Base-by-base conservation (phyloP, 2,113 vertebrate species). In the Paraplagusia blochii region DNA sequence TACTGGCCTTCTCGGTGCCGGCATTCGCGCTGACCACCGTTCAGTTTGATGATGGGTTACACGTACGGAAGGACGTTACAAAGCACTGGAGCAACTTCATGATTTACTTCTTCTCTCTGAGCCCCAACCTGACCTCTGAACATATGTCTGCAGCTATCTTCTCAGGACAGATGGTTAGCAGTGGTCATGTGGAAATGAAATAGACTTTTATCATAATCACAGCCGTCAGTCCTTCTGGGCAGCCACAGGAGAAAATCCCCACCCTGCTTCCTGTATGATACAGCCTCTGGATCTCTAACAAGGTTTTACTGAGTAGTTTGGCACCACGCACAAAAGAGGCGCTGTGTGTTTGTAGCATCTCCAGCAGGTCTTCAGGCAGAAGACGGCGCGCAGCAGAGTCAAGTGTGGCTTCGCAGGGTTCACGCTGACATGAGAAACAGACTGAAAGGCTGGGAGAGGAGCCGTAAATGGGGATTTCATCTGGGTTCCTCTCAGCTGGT, bases 401-500 rank as follows among this genome's bases (percentile, higher is more conserved):
- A 7, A 70, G 54, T 52, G 57, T 53, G 55, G 65, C 44, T 59
- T 43, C 39, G 7, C 64, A 42, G 73, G 52, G 76, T 74, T 79
- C 68, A 65, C 16, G 5, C 55, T 7, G 63, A 53, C 64, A 75
- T 59, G 73, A 64, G 53, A 79, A 53, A 63, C 57, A 54, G 62
- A 56, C 53, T 63, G 47, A 76, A 78, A 47, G 51, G 10, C 53
- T 52, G 36, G 35, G 49, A 62, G 67, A 70, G 47, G 40, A 76
- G 60, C 72, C 69, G 49, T 59, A 63, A 59, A 63, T 77, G 70
- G 64, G 72, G 63, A 72, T 71, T 84, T 83, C 74, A 80, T 72
- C 72, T 76, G 68, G 76, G 79, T 80, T 81, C 61, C 72, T 73
- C 83, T 81, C 79, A 84, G 64, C 76, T 66, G 59, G 36, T 74